Conservation (phyloP, 1,140 invertebrate genomes). For the Drosophila arizonae region DNA sequence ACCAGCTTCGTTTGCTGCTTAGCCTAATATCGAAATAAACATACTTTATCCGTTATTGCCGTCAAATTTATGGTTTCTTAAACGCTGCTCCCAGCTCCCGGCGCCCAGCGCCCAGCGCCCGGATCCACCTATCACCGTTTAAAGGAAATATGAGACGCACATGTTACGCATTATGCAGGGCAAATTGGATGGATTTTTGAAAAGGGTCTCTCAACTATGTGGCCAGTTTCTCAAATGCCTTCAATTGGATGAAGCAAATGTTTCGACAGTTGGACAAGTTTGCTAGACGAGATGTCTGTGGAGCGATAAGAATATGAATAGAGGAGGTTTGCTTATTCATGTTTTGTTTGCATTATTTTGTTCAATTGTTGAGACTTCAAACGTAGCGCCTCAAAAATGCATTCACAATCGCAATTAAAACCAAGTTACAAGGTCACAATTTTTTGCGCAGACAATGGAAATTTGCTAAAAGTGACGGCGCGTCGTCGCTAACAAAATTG, state of each 20-base stretch:
- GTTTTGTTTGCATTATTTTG: neutral
- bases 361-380: conserved; percentile 25
- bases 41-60: conserved; percentile 80
- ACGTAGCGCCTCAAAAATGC: conserved; percentile 18
- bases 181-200: conserved; percentile 59
- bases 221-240: conserved; percentile 22
- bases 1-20: conserved; percentile 55
- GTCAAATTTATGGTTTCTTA: conserved; percentile 79
- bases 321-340: neutral
- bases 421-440: conserved; percentile 72
- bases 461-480: conserved; percentile 55
- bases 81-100: conserved; percentile 42
- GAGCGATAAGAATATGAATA: conserved; percentile 12
- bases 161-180: conserved; percentile 36
- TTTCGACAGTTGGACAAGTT: conserved; percentile 43
- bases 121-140: neutral
- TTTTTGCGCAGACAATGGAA: conserved; percentile 61
- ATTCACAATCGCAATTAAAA: conserved; percentile 71
- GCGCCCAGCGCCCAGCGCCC: neutral
- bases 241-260: conserved; percentile 27
- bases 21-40: conserved; percentile 79
- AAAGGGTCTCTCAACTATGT: conserved; percentile 48
- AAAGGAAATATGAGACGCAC: conserved; percentile 61
- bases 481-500: conserved; percentile 70
- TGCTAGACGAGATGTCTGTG: conserved; percentile 9